Evolutionary conservation across 64 coral and sea anemone species (phyloP), one percentile per base, ranked within the genome.

Genomic region (Pocillopora damicornis): DNA sequence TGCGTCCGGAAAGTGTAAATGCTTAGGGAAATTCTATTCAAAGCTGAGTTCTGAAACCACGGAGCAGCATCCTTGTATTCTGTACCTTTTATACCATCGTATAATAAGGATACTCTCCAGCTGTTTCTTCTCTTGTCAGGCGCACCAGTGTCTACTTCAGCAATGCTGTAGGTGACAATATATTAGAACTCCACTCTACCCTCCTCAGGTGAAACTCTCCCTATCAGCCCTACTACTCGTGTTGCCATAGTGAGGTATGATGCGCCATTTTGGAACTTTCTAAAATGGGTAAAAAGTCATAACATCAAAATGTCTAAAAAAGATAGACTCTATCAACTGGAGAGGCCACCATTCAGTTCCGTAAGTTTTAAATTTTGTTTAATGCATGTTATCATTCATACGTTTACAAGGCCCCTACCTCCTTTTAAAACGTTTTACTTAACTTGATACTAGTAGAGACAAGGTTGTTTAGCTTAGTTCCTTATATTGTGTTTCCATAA

Each of bases 301-400:
- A 60, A 60, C 30, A 73, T 11, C 13, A 45, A 20, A 71, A 85
- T 85, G 81, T 71, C 81, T 72, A 85, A 25, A 38, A n/a, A 63
- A 59, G 81, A 85, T 30, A 85, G 89, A 7, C 92, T 96, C 26
- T 96, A 96, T 76, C 91, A 96, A 20, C 91, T 96, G 2, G 94
- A 96, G 56, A 92, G 87, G 17, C 83, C 86, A 59, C 94, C 94
- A 23, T 93, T 96, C 76, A 82, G 88, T 63, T 96, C 94, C 71
- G 94, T 96, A 73, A 93, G 82, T 88, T 74, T 59, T 9, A 58
- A 23, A 82, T 17, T 35, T 66, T 68, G 42, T 51, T 15, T 16
- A 59, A 62, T 15, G 58, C 73, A 5, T 26, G 51, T 36, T 60
- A 15, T n/a, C 16, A 63, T 15, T 10, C 25, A 2, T 87, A 15